Conservation (phyloP, 2,113 vertebrate species). For the Echinops telfairi region DNA sequence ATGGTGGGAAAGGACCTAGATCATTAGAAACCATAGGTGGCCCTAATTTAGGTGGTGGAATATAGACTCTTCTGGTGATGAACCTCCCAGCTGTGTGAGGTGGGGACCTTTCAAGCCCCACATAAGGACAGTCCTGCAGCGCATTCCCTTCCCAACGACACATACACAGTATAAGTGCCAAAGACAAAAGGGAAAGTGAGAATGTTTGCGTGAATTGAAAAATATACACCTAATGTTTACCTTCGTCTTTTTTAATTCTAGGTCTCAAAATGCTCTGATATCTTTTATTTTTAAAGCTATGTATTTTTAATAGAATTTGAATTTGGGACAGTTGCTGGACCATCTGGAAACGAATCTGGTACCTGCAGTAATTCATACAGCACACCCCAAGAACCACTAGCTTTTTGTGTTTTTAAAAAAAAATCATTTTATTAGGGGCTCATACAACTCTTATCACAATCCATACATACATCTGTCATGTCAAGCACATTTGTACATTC, state of each 20-base stretch:
- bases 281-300: constrained; percentile 40
- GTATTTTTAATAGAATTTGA: constrained; percentile 42
- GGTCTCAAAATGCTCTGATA: background rate
- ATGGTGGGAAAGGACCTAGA: background rate
- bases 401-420: constrained; percentile 41
- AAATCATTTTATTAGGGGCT: background rate
- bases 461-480: too few species aligned
- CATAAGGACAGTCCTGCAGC: background rate
- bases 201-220: constrained; percentile 1
- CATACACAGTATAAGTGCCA: background rate
- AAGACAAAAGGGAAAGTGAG: background rate
- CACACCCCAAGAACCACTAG: background rate
- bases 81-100: background rate
- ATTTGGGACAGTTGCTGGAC: constrained; percentile 29
- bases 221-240: background rate
- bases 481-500: too few species aligned
- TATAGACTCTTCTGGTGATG: background rate
- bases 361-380: background rate
- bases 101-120: background rate
- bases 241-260: constrained; percentile 17
- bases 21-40: background rate
- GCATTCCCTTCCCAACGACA: background rate
- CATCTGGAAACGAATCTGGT: constrained; percentile 29
- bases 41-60: background rate
- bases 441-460: too few species aligned